Percentiles rank a stretch among this genome's conserved stretches.
phyloP scores from a whole-genome alignment of 2,113 vertebrate species.

The Felis chaus region DNA sequence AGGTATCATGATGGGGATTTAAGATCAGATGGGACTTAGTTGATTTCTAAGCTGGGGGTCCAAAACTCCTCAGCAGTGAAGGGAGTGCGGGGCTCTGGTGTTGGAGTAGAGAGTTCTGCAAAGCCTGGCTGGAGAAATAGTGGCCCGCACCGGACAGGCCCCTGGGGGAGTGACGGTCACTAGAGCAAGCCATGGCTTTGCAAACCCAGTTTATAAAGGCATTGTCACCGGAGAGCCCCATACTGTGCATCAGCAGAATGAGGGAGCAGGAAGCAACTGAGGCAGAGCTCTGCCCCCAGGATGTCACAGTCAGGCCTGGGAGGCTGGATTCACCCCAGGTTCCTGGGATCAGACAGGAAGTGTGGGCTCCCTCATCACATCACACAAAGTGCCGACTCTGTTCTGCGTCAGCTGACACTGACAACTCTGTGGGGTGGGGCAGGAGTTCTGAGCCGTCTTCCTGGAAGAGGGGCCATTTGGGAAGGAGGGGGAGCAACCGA shows the following conservation, averaged over 20 bases:
- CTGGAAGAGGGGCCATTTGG: not conserved
- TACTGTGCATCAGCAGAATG: not conserved
- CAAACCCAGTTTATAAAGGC: not conserved
- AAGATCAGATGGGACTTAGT: not conserved
- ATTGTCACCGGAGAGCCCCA: not conserved
- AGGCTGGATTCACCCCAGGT: not conserved
- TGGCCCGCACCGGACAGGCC: not conserved
- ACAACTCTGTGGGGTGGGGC: not conserved
- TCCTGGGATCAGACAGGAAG: not conserved
- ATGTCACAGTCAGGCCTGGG: not conserved
- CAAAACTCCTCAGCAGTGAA: not conserved
- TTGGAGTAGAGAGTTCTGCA: not conserved
- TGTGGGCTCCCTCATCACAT: not conserved
- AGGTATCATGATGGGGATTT: not conserved
- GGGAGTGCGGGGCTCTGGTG: not conserved
- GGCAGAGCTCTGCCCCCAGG: not conserved
- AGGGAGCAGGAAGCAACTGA: not conserved
- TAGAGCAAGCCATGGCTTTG: not conserved
- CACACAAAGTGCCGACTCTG: not conserved
- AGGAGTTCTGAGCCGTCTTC: not conserved
- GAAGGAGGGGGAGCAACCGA: not conserved
- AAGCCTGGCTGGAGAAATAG: not conserved
- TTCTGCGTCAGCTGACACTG: not conserved
- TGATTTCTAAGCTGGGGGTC: not conserved
- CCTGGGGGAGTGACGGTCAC: accelerated